Conservation (phyloP, 2,113 vertebrate species). For the Pelusios castaneus region DNA sequence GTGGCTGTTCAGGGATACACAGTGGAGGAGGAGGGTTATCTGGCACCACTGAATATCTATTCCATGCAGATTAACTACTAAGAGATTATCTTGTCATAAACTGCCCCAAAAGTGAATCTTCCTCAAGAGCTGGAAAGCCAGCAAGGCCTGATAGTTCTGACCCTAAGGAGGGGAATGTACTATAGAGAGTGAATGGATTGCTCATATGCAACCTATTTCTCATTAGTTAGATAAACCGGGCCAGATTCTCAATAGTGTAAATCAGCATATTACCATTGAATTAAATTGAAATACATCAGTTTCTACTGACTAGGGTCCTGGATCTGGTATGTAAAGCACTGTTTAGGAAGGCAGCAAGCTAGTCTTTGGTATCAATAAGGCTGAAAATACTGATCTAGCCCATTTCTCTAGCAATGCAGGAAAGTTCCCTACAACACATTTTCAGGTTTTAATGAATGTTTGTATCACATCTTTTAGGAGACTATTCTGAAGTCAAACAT, state of each 20-base stretch:
- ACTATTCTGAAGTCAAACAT: not conserved
- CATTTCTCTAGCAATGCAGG: not conserved
- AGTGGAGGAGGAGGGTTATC: not conserved
- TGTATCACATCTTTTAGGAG: not conserved
- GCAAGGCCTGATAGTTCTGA: not conserved
- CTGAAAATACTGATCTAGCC: not conserved
- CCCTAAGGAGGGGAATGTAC: not conserved
- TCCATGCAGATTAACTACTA: not conserved
- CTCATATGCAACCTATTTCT: not conserved
- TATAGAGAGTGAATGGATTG: not conserved
- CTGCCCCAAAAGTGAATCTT: not conserved
- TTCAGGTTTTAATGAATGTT: not conserved
- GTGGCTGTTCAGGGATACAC: not conserved
- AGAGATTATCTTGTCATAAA: not conserved
- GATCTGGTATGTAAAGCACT: not conserved
- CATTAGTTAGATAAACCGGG: not conserved
- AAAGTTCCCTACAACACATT: not conserved
- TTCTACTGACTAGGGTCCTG: not conserved
- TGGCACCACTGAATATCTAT: not conserved
- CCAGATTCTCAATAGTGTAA: not conserved
- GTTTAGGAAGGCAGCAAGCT: not conserved
- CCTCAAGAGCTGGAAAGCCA: not conserved
- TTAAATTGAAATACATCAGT: not conserved
- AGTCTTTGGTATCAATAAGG: not conserved
- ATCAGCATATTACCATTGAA: not conserved